Evolutionary conservation across 2,888 invertebrate species (phyloP).

Genomic region (Marasmarcha lunaedactyla): DNA sequence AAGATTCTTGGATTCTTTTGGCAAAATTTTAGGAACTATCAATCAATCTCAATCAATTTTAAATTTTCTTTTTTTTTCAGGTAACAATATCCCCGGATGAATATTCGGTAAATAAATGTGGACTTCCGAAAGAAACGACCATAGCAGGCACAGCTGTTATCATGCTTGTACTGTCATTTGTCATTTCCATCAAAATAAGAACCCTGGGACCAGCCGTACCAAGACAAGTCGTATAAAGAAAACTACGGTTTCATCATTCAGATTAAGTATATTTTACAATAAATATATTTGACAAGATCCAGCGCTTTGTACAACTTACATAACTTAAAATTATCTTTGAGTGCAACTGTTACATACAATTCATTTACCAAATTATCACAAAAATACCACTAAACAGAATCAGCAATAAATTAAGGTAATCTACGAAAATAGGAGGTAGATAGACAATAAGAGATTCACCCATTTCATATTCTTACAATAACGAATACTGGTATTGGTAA

Average conservation of each 20-base stretch:
- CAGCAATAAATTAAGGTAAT: conserved; percentile 51
- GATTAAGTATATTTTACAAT: conserved; percentile 56
- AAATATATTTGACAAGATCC: conserved; percentile 68
- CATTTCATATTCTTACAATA: conserved; percentile 36
- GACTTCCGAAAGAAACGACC: conserved; percentile 40
- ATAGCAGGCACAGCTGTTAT: conserved; percentile 33
- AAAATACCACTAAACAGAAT: conserved; percentile 33
- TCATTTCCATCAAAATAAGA: too few species aligned
- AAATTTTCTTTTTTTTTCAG: conserved; percentile 1
- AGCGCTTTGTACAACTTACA: conserved; percentile 61
- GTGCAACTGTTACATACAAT: conserved; percentile 12
- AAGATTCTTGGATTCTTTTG: too few species aligned
- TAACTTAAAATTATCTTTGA: conserved; percentile 19
- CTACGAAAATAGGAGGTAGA: conserved; percentile 65
- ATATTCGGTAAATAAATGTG: conserved; percentile 43
- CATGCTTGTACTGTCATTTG: conserved; percentile 11
- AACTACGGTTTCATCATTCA: not conserved
- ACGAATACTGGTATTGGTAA: conserved; percentile 63
- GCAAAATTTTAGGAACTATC: too few species aligned
- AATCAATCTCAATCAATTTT: too few species aligned
- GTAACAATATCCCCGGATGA: conserved; percentile 20
- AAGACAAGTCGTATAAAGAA: not conserved
- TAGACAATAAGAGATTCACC: conserved; percentile 64
- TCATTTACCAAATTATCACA: conserved; percentile 49
- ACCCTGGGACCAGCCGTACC: too few species aligned